Percentiles rank a stretch among this genome's conserved stretches.
Conservation (phyloP, 1,140 invertebrate species). For the Brachionus angularis region DNA sequence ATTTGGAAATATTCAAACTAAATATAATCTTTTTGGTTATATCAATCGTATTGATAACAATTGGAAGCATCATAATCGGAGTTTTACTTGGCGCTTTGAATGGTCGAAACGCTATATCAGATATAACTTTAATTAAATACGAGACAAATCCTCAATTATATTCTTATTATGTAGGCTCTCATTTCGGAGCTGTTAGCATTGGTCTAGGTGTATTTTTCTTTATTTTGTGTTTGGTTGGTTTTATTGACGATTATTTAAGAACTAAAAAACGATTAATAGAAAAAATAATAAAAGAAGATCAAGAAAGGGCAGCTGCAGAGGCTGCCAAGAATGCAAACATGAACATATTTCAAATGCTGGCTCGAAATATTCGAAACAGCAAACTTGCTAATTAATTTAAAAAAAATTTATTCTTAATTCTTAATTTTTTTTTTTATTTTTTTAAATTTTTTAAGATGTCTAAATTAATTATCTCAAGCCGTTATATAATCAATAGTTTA, state of each 20-base stretch:
- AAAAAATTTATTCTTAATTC: no score
- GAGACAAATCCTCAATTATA: background rate
- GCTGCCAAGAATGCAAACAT: conserved; percentile 42
- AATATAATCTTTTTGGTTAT: conserved; percentile 14
- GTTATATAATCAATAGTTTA: background rate
- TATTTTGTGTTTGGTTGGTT: conserved; percentile 33
- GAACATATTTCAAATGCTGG: conserved; percentile 43
- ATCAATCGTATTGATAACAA: background rate
- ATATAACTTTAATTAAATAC: background rate
- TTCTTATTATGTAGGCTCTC: conserved; percentile 25
- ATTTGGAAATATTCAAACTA: conserved; percentile 26
- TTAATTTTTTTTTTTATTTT: background rate
- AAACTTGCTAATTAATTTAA: background rate
- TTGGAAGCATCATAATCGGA: conserved; percentile 3
- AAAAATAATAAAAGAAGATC: conserved; percentile 31
- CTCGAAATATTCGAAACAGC: conserved; percentile 15
- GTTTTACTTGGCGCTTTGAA: conserved; percentile 30
- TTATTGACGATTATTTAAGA: conserved; percentile 36
- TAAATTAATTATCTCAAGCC: background rate
- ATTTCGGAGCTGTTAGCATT: background rate
- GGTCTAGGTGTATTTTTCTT: conserved; percentile 9
- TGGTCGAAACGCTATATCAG: background rate
- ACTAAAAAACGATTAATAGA: conserved; percentile 41
- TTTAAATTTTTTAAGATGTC: conserved; percentile 20
- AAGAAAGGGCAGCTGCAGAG: conserved; percentile 40